phyloP scores from a whole-genome alignment of 2,888 invertebrate species.

The Mimas tiliae region DNA sequence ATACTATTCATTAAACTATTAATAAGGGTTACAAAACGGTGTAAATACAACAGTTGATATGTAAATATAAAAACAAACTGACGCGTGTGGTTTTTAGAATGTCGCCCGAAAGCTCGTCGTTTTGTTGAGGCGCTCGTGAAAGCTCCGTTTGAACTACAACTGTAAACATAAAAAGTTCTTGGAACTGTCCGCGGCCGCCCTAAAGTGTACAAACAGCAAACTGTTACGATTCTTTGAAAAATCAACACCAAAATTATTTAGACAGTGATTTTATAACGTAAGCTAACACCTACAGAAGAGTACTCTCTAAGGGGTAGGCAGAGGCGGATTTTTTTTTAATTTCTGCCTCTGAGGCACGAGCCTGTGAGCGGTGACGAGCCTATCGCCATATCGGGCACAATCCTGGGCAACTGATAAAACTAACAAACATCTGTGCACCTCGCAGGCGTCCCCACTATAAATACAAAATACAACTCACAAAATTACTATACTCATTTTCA shows the following conservation, averaged over 20 bases:
- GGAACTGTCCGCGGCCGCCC: constrained; percentile 1
- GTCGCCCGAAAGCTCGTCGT: constrained; percentile 41
- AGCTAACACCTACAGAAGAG: no score
- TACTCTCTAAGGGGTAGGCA: no score
- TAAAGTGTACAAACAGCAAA: background rate
- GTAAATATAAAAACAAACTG: constrained; percentile 59
- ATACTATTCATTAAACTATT: no score
- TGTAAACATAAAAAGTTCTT: constrained; percentile 21
- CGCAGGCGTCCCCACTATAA: no score
- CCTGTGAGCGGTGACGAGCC: no score
- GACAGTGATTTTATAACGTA: background rate
- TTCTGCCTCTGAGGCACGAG: no score
- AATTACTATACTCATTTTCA: no score
- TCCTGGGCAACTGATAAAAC: no score
- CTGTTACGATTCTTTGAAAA: constrained; percentile 5
- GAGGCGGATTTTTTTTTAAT: no score
- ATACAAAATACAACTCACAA: no score
- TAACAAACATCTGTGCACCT: no score
- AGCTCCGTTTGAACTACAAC: constrained; percentile 23
- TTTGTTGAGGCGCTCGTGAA: constrained; percentile 11
- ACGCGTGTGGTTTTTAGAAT: constrained; percentile 45
- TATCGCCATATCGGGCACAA: no score
- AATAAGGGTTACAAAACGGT: constrained; percentile 39
- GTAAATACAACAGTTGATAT: constrained; percentile 44
- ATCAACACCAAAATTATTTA: constrained; percentile 2